phyloP scores from a whole-genome alignment of 2,888 invertebrate species.

The Lathronympha strigana region DNA sequence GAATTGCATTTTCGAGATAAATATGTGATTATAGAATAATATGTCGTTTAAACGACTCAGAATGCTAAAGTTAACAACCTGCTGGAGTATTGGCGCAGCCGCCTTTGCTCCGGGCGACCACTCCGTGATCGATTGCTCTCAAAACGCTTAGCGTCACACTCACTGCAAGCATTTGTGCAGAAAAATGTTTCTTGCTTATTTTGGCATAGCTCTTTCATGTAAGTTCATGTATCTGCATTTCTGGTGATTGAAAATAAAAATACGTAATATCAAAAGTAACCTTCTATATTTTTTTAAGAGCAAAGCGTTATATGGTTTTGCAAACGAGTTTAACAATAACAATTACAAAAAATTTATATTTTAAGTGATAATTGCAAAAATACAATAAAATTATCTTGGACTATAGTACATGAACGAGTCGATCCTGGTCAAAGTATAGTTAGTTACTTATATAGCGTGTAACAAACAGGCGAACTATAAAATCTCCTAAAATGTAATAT shows the following conservation, averaged over 20 bases:
- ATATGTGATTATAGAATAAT: no score
- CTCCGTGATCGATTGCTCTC: conserved; percentile 54
- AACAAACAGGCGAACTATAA: no score
- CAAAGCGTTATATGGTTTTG: no score
- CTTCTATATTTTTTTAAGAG: not conserved
- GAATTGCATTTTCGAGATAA: no score
- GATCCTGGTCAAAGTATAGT: no score
- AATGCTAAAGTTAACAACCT: conserved; percentile 33
- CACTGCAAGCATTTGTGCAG: conserved; percentile 44
- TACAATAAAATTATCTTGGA: no score
- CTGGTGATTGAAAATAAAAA: no score
- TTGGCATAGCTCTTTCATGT: conserved; percentile 37
- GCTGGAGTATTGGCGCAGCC: conserved; percentile 44
- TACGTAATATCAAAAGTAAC: no score
- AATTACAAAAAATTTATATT: no score
- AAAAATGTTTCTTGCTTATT: conserved; percentile 41
- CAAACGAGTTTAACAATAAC: no score
- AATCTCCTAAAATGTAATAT: conserved; percentile 9
- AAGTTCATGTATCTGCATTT: not conserved
- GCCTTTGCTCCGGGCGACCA: conserved; percentile 44
- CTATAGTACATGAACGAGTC: no score
- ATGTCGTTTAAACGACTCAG: conserved; percentile 26
- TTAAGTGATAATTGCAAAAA: not conserved
- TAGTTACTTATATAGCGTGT: no score
- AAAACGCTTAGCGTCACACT: conserved; percentile 50